phyloP scores from a whole-genome alignment of 2,113 vertebrate species.

The Chroicocephalus ridibundus region DNA sequence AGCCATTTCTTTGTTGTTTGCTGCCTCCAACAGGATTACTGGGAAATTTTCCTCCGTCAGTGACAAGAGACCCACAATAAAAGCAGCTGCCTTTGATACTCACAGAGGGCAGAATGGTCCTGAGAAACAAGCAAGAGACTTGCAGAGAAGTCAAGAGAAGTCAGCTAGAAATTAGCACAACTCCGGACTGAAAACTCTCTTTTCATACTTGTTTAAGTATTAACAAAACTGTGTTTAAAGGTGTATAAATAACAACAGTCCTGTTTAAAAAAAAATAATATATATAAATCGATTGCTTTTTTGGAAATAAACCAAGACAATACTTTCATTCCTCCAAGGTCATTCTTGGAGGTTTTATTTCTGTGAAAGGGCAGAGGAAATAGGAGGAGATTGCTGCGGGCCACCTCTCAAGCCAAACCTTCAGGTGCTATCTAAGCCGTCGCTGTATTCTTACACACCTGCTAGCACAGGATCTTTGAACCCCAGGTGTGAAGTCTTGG shows the following conservation, averaged over 20 bases:
- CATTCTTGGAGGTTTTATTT: background rate
- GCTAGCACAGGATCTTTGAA: background rate
- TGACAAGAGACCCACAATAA: background rate
- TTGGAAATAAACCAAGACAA: background rate
- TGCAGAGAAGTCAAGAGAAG: background rate
- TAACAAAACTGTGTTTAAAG: background rate
- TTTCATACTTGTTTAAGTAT: background rate
- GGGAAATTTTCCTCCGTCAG: conserved; percentile 14
- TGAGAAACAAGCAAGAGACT: background rate
- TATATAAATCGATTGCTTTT: background rate
- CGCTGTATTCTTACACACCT: background rate
- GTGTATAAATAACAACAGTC: background rate
- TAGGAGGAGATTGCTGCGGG: background rate
- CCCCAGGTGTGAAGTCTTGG: background rate
- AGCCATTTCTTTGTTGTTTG: conserved; percentile 66
- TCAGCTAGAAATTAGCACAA: background rate
- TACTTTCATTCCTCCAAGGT: background rate
- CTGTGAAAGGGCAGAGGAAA: background rate
- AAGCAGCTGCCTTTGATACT: background rate
- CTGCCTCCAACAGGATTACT: conserved; percentile 75
- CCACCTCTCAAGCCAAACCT: background rate
- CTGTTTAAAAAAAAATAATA: background rate
- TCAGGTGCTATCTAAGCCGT: background rate
- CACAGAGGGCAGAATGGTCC: background rate
- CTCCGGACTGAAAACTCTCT: background rate